A percentile compares a stretch with the other conserved stretches of the same genome.
Evolutionary conservation across 1,140 invertebrate genomes (phyloP).

Genomic region (Linepithema humile): DNA sequence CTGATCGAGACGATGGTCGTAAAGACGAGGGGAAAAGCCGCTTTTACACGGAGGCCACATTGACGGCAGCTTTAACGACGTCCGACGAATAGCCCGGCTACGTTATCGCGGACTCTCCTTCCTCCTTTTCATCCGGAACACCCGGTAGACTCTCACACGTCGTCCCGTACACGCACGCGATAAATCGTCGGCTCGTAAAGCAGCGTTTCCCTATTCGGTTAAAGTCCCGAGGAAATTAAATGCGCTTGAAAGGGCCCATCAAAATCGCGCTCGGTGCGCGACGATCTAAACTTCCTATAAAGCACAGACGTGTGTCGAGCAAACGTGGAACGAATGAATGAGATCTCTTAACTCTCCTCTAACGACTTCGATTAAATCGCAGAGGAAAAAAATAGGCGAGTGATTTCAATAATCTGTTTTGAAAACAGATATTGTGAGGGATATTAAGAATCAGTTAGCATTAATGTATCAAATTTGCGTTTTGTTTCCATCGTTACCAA

Average conservation of each 20-base stretch:
- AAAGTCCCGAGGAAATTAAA: constrained; percentile 34
- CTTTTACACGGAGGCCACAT: constrained; percentile 24
- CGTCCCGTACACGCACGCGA: not conserved
- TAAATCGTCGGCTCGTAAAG: constrained; percentile 45
- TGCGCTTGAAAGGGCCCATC: constrained; percentile 24
- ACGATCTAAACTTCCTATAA: constrained; percentile 30
- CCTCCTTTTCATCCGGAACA: not conserved
- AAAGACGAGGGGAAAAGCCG: constrained; percentile 21
- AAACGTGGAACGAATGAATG: not conserved
- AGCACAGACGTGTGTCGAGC: not conserved
- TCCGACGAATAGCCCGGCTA: constrained; percentile 19
- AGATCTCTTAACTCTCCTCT: not conserved
- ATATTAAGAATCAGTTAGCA: too few relatives aligned
- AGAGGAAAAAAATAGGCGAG: too few relatives aligned
- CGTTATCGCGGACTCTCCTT: not conserved
- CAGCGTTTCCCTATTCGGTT: constrained; percentile 26
- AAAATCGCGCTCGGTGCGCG: constrained; percentile 16
- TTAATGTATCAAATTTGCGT: too few relatives aligned
- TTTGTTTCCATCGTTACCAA: not conserved
- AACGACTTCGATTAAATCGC: not conserved
- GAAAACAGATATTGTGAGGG: too few relatives aligned
- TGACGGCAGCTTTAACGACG: constrained; percentile 31
- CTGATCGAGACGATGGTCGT: constrained; percentile 26
- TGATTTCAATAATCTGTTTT: too few relatives aligned
- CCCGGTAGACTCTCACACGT: constrained; percentile 9